Base-by-base conservation (phyloP, 2,113 vertebrate genomes). In the Nyctibius bracteatus region DNA sequence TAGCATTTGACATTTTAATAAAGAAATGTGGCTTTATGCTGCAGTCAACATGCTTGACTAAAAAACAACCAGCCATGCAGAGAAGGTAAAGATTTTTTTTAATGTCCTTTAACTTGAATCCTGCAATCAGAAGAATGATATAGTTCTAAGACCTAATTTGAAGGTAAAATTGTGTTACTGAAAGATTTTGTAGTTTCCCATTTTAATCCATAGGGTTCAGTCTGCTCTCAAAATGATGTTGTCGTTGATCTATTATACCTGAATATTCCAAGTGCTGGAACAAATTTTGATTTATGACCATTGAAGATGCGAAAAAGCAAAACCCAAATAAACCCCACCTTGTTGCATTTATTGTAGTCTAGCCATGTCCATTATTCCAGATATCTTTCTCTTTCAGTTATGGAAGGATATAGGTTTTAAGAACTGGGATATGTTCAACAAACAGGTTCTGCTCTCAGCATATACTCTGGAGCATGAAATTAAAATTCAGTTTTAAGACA, bases 1-100 rank as follows among this genome's bases (percentile, higher is more conserved):
- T 87, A 94, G 8, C 55, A 85, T 95, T 92, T 98, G 96, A 96
- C 85, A 91, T 96, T 98, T 97, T 90, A 96, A 96, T 97, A 93
- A 97, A 96, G 86, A 94, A 97, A 55, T 72, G 28, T 87, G 86
- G 39, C 79, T 95, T 98, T 97, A 73, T 96, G 85, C 75, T 97
- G 68, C 55, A 91, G 78, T 97, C 92, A 96, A 80, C 93, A 73
- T 82, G 75, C 88, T 86, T 81, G 41, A 89, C 63, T 97, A 92
- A 88, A 84, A 97, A 97, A 96, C 52, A 94, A 61, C 52, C 61
- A 94, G 27, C 55, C 80, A 91, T 89, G 68, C 83, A 51, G 62
- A 90, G 84, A 95, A 90, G 92, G 95, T 81, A 86, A 43, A 43
- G 41, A 14, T 43, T 37, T 55, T 73, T 79, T 84, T 62, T 22